Evolutionary conservation across 2,797 vertebrate species (phyloP), one percentile per base, ranked within the genome.

Genomic region (Eupleurogrammus muticus): DNA sequence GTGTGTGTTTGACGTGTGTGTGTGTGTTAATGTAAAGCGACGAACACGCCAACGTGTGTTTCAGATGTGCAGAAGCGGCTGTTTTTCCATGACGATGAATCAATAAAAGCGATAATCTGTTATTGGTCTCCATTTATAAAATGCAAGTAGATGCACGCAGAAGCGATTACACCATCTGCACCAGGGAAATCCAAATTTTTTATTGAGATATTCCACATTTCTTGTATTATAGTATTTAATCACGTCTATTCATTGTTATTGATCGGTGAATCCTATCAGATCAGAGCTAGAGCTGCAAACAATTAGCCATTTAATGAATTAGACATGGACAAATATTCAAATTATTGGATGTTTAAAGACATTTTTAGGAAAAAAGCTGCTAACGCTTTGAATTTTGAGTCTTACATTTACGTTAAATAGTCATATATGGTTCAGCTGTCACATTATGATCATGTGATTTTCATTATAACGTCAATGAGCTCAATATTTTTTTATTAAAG

Each of bases 51-150:
- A 9, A 44, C 36, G 16, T n/a, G 8, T 46, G 14, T 11, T n/a
- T n/a, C 14, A 2, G 46, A n/a, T 59, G 28, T 51, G 19, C 13
- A 42, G 58, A 24, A 38, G 21, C 24, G n/a, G n/a, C 64, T 9
- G 1, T 12, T 48, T 70, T 36, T 34, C 8, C 12, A 13, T 44
- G 21, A 55, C n/a, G 42, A 28, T 24, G 23, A 36, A 14, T 11
- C 61, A 16, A 54, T 68, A 17, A 64, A 60, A 23, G 53, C 16
- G 14, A 28, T 66, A 52, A 36, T 54, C 42, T 44, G 1, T 32
- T 32, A 65, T 65, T 47, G 46, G 23, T 44, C 51, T 5, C n/a
- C 21, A 28, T 44, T 56, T 34, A 50, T 36, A 58, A 52, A 8
- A 24, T 24, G 17, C 44, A 5, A 57, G 5, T 0, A 9, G 35